These are phyloP conservation scores for Parauchenoglanis ngamensis DNA, from an alignment of 2,797 vertebrate species.

Conservation along the genomic window DNA sequence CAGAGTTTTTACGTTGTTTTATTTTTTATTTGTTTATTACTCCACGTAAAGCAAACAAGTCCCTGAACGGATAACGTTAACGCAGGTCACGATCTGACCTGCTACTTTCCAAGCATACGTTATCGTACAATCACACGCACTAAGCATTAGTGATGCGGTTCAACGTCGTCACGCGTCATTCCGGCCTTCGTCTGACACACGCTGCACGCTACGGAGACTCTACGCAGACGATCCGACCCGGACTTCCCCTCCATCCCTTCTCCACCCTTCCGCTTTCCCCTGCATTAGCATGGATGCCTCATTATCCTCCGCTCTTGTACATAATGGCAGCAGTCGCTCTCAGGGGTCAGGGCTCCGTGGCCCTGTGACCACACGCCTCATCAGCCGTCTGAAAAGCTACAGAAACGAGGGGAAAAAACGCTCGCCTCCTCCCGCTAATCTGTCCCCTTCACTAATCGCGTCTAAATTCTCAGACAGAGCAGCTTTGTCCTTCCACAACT, in stretches of 20 bases:
- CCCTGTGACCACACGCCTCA: slow-evolving; percentile 73
- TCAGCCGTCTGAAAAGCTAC: slow-evolving; percentile 76
- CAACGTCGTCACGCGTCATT: background rate
- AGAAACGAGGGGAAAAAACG: slow-evolving; percentile 74
- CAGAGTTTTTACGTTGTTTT: background rate
- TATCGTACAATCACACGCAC: background rate
- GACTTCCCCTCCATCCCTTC: slow-evolving; percentile 61
- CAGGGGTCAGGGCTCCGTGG: slow-evolving; percentile 76
- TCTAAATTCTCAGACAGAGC: slow-evolving; percentile 45
- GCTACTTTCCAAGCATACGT: background rate
- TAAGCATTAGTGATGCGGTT: background rate
- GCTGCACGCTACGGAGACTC: background rate
- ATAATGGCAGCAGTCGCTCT: slow-evolving; percentile 81
- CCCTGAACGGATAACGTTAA: background rate
- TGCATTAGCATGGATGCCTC: slow-evolving; percentile 84
- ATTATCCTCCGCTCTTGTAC: slow-evolving; percentile 82
- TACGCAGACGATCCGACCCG: slow-evolving; percentile 26
- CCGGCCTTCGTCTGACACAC: background rate
- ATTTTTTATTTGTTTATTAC: background rate
- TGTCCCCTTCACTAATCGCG: slow-evolving; percentile 76
- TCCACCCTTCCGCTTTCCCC: slow-evolving; percentile 61
- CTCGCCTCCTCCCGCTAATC: slow-evolving; percentile 75
- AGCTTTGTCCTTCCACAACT: background rate
- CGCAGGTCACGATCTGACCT: background rate
- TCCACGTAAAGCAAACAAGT: background rate